phyloP scores from a whole-genome alignment of 2,113 vertebrate species.

The Hystrix brachyura region DNA sequence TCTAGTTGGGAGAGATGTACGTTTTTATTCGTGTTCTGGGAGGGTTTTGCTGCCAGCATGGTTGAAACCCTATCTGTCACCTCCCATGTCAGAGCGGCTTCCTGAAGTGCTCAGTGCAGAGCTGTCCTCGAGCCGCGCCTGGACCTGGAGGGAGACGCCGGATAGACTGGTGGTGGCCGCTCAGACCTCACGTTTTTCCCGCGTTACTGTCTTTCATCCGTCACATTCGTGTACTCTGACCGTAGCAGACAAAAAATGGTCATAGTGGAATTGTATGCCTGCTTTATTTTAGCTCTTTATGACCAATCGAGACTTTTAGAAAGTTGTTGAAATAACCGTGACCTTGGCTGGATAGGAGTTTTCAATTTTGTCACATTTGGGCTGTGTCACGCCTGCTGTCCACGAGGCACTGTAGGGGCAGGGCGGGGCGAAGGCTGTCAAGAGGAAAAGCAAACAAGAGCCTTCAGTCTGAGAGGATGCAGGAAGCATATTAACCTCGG shows the following conservation, averaged over 20 bases:
- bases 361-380: background rate
- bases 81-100: background rate
- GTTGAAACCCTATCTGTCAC: no score
- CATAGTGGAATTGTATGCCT: background rate
- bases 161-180: no score
- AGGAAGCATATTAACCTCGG: conserved; percentile 27
- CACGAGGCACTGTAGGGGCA: background rate
- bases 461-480: background rate
- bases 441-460: background rate
- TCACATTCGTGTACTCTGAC: background rate
- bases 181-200: background rate
- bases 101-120: background rate
- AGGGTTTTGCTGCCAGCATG: background rate
- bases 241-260: background rate
- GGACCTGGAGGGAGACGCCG: background rate
- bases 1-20: background rate
- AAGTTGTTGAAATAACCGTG: background rate
- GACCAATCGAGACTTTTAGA: background rate
- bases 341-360: background rate
- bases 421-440: background rate
- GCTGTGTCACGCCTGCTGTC: background rate
- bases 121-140: background rate
- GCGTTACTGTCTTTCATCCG: background rate
- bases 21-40: background rate
- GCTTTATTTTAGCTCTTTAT: conserved; percentile 8